Evolutionary conservation across 2,888 invertebrate genomes (phyloP).

Genomic region (Agrotis clavis): DNA sequence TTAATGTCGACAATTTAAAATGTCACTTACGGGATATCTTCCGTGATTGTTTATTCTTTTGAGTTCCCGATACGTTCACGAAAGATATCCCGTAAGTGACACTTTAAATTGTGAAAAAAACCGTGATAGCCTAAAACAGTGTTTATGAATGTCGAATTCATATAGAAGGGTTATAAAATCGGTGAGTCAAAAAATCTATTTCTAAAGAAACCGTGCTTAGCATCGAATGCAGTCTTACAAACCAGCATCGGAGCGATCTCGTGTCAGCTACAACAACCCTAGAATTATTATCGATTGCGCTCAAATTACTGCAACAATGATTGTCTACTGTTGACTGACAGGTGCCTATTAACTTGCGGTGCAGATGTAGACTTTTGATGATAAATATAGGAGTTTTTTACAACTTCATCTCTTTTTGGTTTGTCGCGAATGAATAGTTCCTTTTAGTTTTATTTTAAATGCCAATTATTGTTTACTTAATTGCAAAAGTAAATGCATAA

Average conservation of each 20-base stretch:
- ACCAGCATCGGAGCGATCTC: not conserved
- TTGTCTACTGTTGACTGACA: not conserved
- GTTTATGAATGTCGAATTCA: too few species aligned
- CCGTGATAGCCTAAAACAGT: too few species aligned
- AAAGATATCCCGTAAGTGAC: too few species aligned
- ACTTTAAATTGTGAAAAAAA: too few species aligned
- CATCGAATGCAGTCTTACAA: slow-evolving; percentile 5
- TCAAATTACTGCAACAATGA: slow-evolving; percentile 10
- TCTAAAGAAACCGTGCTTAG: not conserved
- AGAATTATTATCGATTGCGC: slow-evolving; percentile 8
- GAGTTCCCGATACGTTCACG: too few species aligned
- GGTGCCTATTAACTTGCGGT: not conserved
- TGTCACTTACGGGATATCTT: too few species aligned
- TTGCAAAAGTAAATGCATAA: not conserved
- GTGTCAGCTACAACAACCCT: slow-evolving; percentile 16
- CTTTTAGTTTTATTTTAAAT: not conserved
- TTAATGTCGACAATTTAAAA: too few species aligned
- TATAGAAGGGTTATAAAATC: too few species aligned
- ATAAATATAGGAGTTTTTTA: not conserved
- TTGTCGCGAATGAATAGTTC: slow-evolving; percentile 2
- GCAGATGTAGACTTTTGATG: not conserved
- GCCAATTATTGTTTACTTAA: not conserved
- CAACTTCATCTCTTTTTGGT: not conserved
- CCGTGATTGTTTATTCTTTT: too few species aligned
- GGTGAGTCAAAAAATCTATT: too few species aligned